Evolutionary conservation across 1,140 invertebrate genomes (phyloP).

Genomic region (Drosophila ficusphila): DNA sequence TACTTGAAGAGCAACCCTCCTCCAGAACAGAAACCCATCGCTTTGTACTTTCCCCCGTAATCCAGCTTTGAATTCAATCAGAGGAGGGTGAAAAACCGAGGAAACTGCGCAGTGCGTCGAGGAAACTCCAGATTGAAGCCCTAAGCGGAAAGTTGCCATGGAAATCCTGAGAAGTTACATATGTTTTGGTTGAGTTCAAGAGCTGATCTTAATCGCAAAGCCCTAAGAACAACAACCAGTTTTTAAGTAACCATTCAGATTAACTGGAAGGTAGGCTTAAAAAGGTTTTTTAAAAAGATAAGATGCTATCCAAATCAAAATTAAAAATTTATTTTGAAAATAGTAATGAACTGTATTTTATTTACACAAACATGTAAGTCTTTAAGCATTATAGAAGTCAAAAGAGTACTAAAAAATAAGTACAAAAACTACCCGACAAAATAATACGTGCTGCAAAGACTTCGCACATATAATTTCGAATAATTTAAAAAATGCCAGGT

Average conservation of each 20-base stretch:
- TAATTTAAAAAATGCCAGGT: too few species aligned
- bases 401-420: too few species aligned
- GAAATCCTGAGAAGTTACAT: constrained; percentile 49
- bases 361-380: too few species aligned
- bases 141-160: constrained; percentile 20
- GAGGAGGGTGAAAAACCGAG: constrained; percentile 24
- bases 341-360: too few species aligned
- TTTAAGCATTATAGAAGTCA: too few species aligned
- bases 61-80: constrained; percentile 64
- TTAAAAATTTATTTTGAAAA: too few species aligned
- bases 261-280: background rate
- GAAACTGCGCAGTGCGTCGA: constrained; percentile 39
- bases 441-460: too few species aligned
- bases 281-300: too few species aligned
- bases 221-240: background rate
- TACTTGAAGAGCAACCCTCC: constrained; percentile 52
- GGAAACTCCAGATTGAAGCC: constrained; percentile 10
- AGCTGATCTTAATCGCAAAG: constrained; percentile 27
- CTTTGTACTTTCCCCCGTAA: constrained; percentile 43
- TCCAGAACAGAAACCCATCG: constrained; percentile 34
- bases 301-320: too few species aligned
- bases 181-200: constrained; percentile 38
- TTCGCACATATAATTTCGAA: too few species aligned
- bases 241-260: background rate
- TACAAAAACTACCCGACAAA: too few species aligned